Base-by-base conservation (phyloP, 2,888 invertebrate species). In the Tenthredo scrophulariae region DNA sequence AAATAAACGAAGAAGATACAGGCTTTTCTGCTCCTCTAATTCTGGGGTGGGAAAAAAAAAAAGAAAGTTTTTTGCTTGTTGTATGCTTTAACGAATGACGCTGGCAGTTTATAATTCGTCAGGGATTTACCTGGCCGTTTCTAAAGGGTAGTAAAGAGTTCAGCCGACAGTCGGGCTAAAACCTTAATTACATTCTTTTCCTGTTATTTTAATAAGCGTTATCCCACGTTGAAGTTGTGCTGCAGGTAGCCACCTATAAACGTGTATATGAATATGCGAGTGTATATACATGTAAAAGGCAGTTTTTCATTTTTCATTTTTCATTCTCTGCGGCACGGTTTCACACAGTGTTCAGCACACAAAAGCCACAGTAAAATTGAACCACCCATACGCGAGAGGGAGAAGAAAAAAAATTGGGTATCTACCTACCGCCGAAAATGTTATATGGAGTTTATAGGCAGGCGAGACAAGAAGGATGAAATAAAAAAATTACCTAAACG, bases 121-220 rank as follows among this genome's bases (percentile, higher is more conserved):
- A 26, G 43, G 40, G 67, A 67, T 67, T 67, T 67, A 26, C 33
- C 29, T 67, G 67, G 67, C 62, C 29, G 67, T 29, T 13, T 18
- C 67, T 7, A 67, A 67, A 67, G 67, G 67, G 67, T 67, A 26
- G 67, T 33, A 15, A 67, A 67, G 33, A 67, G 67, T 67, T 67
- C 33, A 67, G 22, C 62, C 67, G 67, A 33, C 33, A 33, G 67
- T 33, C 43, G 72, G 72, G 40, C 43, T 77, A 54, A 77, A 77
- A 77, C 77, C 77, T 77, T 77, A 77, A 77, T 77, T 50, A 77
- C 50, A 54, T 50, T 77, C 77, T 77, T 77, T 72, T 54, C 50
- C 50, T 54, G 77, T 54, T 77, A 77, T 77, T 77, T 77, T 50
- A 77, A 77, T 77, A 77, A 77, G 72, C 72, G 40, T 74, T 74